Conservation (phyloP, 2,888 invertebrate genomes). For the Amiota mariae region DNA sequence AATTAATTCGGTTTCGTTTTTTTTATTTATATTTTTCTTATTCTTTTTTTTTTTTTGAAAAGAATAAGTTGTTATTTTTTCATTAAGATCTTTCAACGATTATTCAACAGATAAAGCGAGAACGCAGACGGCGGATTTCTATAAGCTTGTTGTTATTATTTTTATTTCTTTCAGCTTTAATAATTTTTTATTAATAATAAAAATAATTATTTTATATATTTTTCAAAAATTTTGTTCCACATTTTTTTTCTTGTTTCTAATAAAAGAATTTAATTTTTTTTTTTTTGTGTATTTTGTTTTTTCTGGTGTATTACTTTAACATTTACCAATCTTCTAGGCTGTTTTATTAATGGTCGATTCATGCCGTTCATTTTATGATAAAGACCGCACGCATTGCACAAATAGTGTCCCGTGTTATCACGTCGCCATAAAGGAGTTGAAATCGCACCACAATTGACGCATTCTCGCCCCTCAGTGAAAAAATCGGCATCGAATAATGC, state of each 20-base stretch:
- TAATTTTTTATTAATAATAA: constrained; percentile 26
- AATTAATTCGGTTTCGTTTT: constrained; percentile 68
- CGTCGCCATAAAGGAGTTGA: constrained; percentile 98
- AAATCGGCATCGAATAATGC: constrained; percentile 74
- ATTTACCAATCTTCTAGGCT: constrained; percentile 90
- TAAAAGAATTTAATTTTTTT: constrained; percentile 32
- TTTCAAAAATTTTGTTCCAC: constrained; percentile 69
- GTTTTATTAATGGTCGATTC: constrained; percentile 93
- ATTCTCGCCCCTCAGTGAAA: constrained; percentile 91
- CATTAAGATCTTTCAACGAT: constrained; percentile 42
- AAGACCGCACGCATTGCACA: constrained; percentile 99
- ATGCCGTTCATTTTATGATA: constrained; percentile 98
- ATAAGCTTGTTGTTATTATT: constrained; percentile 65
- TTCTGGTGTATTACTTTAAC: constrained; percentile 47
- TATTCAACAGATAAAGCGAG: constrained; percentile 61
- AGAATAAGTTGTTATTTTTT: no score
- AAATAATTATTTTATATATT: constrained; percentile 42
- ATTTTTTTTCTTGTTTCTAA: constrained; percentile 27
- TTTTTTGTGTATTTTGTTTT: constrained; percentile 40
- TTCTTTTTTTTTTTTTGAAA: constrained; percentile 40
- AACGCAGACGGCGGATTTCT: constrained; percentile 72
- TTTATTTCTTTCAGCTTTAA: no score
- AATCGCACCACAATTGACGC: constrained; percentile 98
- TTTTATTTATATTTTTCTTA: constrained; percentile 30
- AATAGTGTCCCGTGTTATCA: constrained; percentile 98